These are phyloP conservation scores for Ferdinandea cuprea DNA, from an alignment of 2,888 invertebrate species.

Conservation along the genomic window DNA sequence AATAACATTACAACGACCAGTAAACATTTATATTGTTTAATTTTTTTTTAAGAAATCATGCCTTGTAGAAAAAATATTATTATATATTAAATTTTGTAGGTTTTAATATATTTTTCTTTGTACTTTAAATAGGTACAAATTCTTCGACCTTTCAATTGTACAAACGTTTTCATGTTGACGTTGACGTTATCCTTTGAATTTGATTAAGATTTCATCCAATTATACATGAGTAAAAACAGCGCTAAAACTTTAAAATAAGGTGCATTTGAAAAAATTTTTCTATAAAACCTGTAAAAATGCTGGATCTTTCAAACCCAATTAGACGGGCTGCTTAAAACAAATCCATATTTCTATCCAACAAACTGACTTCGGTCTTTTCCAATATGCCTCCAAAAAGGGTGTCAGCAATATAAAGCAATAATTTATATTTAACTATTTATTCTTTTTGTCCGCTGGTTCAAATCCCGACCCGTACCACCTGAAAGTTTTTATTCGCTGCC, in stretches of 20 bases:
- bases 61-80: slow-evolving; percentile 48
- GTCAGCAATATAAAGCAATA: too few relatives aligned
- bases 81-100: slow-evolving; percentile 32
- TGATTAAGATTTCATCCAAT: not conserved
- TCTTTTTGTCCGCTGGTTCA: too few relatives aligned
- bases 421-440: too few relatives aligned
- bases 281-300: too few relatives aligned
- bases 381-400: too few relatives aligned
- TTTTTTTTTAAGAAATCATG: slow-evolving; percentile 47
- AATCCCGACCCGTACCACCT: too few relatives aligned
- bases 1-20: slow-evolving; percentile 44
- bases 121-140: slow-evolving; percentile 62
- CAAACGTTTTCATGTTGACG: slow-evolving; percentile 40
- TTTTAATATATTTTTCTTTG: slow-evolving; percentile 51
- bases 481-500: too few relatives aligned
- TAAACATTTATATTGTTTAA: slow-evolving; percentile 26
- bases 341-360: too few relatives aligned
- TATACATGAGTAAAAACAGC: slow-evolving; percentile 4
- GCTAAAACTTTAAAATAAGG: slow-evolving; percentile 9
- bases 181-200: slow-evolving; percentile 16
- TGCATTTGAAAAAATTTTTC: too few relatives aligned
- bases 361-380: too few relatives aligned
- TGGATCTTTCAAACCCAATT: too few relatives aligned
- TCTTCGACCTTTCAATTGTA: slow-evolving; percentile 44
- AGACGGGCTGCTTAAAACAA: too few relatives aligned